Percentiles rank a stretch among this genome's conserved stretches.
phyloP scores from a whole-genome alignment of 2,797 vertebrate genomes.

The Hipposideros larvatus region DNA sequence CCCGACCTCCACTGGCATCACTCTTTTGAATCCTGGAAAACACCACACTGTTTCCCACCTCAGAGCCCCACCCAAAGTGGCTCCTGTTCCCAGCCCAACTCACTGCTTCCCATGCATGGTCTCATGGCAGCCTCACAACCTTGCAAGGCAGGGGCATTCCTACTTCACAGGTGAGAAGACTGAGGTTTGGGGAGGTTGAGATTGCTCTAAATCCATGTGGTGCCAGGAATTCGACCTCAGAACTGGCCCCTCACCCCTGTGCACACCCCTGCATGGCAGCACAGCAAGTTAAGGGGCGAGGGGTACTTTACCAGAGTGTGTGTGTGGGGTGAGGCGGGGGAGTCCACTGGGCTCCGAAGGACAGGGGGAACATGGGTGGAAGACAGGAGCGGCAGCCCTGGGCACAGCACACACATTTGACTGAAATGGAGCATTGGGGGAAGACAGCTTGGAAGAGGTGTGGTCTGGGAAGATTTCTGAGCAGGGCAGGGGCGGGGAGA shows the following conservation, averaged over 20 bases:
- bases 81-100: neutral
- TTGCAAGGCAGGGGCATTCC: neutral
- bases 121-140: neutral
- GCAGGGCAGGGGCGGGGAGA: neutral
- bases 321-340: no score
- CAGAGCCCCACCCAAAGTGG: rapidly evolving
- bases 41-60: neutral
- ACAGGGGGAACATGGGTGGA: rapidly evolving
- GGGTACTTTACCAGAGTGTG: neutral
- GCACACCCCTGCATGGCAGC: rapidly evolving
- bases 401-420: rapidly evolving
- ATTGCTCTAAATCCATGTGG: neutral
- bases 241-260: no score
- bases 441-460: no score
- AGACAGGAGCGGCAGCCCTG: neutral
- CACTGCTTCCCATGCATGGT: rapidly evolving
- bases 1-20: rapidly evolving
- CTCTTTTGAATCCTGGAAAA: neutral
- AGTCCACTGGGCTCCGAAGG: rapidly evolving
- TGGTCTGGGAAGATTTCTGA: neutral
- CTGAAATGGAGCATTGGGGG: neutral
- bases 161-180: neutral
- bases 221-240: neutral
- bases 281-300: neutral
- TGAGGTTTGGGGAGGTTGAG: rapidly evolving